phyloP scores from a whole-genome alignment of 2,113 vertebrate genomes.

The Opisthocomus hoazin region DNA sequence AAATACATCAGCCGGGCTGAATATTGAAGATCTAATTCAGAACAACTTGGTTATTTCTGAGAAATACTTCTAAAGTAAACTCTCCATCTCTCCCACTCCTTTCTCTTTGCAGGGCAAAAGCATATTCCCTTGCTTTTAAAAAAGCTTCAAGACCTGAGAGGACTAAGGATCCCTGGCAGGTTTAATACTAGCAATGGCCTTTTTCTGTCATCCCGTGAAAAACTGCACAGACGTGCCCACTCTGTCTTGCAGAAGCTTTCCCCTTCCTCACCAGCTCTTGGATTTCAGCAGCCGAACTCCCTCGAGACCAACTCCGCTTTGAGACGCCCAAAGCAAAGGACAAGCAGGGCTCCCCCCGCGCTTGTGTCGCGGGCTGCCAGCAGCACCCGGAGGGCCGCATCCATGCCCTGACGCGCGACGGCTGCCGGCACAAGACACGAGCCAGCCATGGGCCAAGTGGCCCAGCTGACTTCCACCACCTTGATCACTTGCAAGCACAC shows the following conservation, averaged over 20 bases:
- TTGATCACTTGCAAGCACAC: not conserved
- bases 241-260: not conserved
- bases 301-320: accelerated
- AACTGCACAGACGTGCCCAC: not conserved
- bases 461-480: not conserved
- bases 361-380: not conserved
- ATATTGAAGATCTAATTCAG: constrained; percentile 1
- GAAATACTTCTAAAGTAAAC: not conserved
- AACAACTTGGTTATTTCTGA: not conserved
- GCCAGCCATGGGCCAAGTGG: not conserved
- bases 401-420: accelerated
- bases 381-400: accelerated
- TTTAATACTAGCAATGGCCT: not conserved
- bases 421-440: accelerated
- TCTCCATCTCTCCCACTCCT: not conserved
- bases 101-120: not conserved
- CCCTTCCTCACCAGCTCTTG: not conserved
- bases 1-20: not conserved
- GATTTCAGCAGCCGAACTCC: not conserved
- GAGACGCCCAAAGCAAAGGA: not conserved
- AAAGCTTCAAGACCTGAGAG: not conserved
- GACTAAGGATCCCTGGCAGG: not conserved
- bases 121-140: not conserved
- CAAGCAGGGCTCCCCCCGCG: accelerated
- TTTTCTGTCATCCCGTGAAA: not conserved